phyloP scores from a whole-genome alignment of 2,888 invertebrate genomes.

The Syrista parreyssii region DNA sequence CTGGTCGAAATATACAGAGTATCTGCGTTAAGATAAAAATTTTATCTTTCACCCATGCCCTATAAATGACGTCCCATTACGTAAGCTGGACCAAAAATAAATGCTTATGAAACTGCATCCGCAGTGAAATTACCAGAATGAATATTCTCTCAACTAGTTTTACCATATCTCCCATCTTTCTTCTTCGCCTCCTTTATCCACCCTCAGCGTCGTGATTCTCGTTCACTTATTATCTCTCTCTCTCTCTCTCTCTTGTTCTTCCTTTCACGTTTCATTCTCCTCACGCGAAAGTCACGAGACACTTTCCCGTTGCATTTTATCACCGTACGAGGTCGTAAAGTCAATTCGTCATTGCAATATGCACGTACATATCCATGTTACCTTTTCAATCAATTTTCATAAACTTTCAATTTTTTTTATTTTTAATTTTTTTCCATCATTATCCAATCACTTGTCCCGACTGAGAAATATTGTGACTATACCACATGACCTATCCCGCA shows the following conservation, averaged over 20 bases:
- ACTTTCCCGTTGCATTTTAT: neutral
- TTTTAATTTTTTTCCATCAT: neutral
- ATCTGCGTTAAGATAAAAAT: neutral
- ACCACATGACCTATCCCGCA: neutral
- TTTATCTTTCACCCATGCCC: neutral
- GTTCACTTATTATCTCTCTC: neutral
- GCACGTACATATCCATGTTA: neutral
- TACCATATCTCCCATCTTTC: neutral
- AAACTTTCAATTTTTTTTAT: neutral
- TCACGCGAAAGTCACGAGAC: neutral
- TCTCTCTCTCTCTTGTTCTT: neutral
- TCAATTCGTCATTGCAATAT: neutral
- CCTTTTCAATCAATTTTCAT: neutral
- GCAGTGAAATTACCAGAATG: neutral
- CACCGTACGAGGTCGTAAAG: neutral
- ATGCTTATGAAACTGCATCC: neutral
- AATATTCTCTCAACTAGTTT: neutral
- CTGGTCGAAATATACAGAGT: neutral
- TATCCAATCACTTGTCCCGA: neutral
- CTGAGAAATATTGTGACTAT: neutral
- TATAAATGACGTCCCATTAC: neutral
- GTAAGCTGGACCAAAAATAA: neutral
- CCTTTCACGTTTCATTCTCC: neutral
- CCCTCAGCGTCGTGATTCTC: neutral
- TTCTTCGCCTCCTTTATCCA: neutral